Percentiles rank a stretch among this genome's conserved stretches.
Evolutionary conservation across 2,113 vertebrate species (phyloP).

Genomic region (Urocolius indicus): DNA sequence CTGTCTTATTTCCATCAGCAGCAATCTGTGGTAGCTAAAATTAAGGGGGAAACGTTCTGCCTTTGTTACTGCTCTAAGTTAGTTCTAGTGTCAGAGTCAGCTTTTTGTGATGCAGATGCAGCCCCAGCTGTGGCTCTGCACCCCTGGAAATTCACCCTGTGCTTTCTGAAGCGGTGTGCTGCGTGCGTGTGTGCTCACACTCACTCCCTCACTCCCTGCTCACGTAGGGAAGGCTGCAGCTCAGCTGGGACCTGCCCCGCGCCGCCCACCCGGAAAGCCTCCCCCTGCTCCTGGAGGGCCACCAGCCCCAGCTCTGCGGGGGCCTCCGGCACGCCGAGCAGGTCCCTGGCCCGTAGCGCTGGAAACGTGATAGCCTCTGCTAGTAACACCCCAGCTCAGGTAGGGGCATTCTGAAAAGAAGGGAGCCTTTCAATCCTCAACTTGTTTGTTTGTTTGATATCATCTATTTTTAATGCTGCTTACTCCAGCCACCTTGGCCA

Average conservation of each 20-base stretch:
- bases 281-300: neutral
- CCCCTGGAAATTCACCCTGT: neutral
- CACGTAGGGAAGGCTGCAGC: neutral
- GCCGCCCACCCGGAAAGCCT: neutral
- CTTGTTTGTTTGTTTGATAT: neutral
- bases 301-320: neutral
- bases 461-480: neutral
- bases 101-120: neutral
- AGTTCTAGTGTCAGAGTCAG: neutral
- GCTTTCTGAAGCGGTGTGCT: rapidly evolving
- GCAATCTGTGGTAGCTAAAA: neutral
- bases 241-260: neutral
- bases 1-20: neutral
- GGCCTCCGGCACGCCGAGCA: neutral
- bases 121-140: neutral
- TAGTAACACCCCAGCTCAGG: neutral
- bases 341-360: neutral
- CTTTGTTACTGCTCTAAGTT: neutral
- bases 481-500: neutral
- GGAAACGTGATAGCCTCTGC: neutral
- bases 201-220: too few relatives aligned
- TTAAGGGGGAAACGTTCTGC: neutral
- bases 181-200: too few relatives aligned
- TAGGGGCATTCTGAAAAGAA: neutral
- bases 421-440: rapidly evolving